Conservation (phyloP, 2,888 invertebrate genomes). For the Nomada flava region DNA sequence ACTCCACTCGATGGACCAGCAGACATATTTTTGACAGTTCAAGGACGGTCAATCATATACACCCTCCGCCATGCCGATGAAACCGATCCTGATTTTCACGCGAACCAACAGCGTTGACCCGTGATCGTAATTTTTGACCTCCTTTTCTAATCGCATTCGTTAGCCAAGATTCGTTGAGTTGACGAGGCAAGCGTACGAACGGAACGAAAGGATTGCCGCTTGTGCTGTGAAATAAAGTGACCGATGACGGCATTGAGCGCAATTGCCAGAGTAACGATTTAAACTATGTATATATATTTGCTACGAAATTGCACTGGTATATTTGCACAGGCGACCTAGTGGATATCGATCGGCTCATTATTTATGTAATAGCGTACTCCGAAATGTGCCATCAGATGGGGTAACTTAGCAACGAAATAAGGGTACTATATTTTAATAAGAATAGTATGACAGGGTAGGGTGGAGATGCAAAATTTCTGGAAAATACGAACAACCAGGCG, state of each 20-base stretch:
- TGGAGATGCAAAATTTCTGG: neutral
- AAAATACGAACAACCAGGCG: conserved; percentile 14
- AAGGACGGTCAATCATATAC: conserved; percentile 50
- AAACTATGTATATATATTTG: no score
- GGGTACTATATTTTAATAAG: neutral
- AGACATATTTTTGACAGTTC: conserved; percentile 60
- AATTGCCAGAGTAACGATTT: neutral
- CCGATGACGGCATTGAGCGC: neutral
- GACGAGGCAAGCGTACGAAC: neutral
- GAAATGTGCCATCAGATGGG: neutral
- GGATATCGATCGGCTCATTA: conserved; percentile 17
- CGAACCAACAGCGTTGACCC: neutral
- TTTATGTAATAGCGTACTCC: conserved; percentile 2
- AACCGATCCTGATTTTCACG: conserved; percentile 6
- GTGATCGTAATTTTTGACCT: neutral
- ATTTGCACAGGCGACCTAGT: conserved; percentile 7
- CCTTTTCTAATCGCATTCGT: conserved; percentile 16
- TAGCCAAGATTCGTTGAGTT: conserved; percentile 1
- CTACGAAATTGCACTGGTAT: no score
- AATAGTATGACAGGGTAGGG: neutral
- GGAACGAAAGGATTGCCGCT: neutral
- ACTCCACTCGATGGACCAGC: conserved; percentile 43
- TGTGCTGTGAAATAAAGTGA: neutral
- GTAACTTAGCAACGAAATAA: neutral
- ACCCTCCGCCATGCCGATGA: neutral